Base-by-base conservation (phyloP, 1,140 invertebrate genomes). In the Drosophila subpulchrella region DNA sequence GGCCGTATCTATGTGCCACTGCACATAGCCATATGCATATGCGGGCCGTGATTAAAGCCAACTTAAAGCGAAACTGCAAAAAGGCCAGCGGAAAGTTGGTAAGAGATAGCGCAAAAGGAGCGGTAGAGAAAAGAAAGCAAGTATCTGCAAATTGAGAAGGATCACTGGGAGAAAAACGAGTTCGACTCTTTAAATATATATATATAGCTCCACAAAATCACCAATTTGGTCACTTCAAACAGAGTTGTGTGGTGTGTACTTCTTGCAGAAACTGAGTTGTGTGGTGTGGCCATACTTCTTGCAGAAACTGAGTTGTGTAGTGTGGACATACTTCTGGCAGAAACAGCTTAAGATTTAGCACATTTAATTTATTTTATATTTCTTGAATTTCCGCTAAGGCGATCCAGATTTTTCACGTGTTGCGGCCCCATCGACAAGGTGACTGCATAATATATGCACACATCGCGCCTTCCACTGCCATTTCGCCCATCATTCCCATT, bases 371-470 rank as follows among this genome's bases (percentile, higher is more conserved):
- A 11, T 20, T 11, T 20, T 0, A 8, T 11, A 20, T 12, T 17
- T 11, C 10, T 12, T 6, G 2, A 8, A 44, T 32, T 20, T 15
- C n/a, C 5, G 4, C 15, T 6, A 44, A 11, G 17, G 4, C 1
- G 17, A 15, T 42, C 10, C 3, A 6, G 2, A 47, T 56, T 71
- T 68, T 46, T 24, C 13, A 47, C 48, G 66, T 70, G 66, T 10
- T 36, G 6, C 8, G 30, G 15, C 20, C 32, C 30, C n/a, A 32
- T 44, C 27, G 7, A 20, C 36, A 46, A 75, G 54, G 61, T 67
- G 55, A 59, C 72, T 66, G 72, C 73, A 75, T 75, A 75, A 75
- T 75, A 54, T 75, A 75, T 75, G 72, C 73, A 75, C 73, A 75
- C 60, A 75, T 65, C 44, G 71, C 71, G 72, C 59, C 48, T 55